A percentile compares a stretch with the other conserved stretches of the same genome.
These are phyloP conservation scores for Orchesella flavescens DNA, from an alignment of 2,888 invertebrate genomes.

Conservation along the genomic window DNA sequence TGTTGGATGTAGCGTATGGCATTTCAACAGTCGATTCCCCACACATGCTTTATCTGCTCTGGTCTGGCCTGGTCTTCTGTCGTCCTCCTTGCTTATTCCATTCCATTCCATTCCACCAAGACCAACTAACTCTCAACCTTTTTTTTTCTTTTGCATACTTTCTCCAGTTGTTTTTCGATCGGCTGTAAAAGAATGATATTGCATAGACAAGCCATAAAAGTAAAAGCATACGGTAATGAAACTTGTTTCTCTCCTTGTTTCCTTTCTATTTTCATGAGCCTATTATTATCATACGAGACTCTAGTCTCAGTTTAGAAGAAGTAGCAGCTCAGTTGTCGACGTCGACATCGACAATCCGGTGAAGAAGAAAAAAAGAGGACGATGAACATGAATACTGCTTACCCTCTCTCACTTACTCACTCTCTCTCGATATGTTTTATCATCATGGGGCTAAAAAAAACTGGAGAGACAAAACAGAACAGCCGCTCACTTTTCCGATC, in stretches of 20 bases:
- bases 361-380: neutral
- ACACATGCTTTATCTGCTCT: conserved; percentile 49
- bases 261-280: conserved; percentile 39
- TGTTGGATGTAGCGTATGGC: conserved; percentile 59
- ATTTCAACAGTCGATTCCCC: conserved; percentile 62
- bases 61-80: conserved; percentile 26
- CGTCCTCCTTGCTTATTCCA: conserved; percentile 14
- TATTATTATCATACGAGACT: conserved; percentile 30
- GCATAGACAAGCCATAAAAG: conserved; percentile 63
- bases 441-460: conserved; percentile 7
- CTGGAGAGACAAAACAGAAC: conserved; percentile 54
- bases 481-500: conserved; percentile 52
- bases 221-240: conserved; percentile 63
- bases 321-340: too few species aligned
- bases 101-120: neutral
- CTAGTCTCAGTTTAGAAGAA: neutral
- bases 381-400: conserved; percentile 9
- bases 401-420: conserved; percentile 41
- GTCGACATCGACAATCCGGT: too few species aligned
- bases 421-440: conserved; percentile 26
- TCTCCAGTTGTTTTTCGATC: conserved; percentile 50
- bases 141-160: conserved; percentile 40
- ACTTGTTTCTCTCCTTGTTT: conserved; percentile 55
- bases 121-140: conserved; percentile 26
- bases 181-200: conserved; percentile 61